Evolutionary conservation across 2,888 invertebrate genomes (phyloP).

Genomic region (Rotaria macrura): DNA sequence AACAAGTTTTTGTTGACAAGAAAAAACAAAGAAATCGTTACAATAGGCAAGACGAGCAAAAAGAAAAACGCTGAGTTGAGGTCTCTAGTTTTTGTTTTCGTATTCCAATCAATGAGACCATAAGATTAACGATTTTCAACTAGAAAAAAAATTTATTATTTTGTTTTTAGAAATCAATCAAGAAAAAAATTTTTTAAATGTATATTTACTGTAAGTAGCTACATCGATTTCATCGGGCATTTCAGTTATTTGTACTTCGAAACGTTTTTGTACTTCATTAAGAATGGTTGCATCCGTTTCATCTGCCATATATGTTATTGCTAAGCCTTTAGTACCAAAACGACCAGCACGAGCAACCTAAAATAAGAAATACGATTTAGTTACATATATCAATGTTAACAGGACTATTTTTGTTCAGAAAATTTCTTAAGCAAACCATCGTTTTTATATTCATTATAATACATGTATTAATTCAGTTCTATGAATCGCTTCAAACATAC

Average conservation of each 20-base stretch:
- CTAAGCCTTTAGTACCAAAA: conserved; percentile 93
- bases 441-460: too few species aligned
- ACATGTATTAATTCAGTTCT: too few species aligned
- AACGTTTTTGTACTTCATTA: conserved; percentile 95
- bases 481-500: too few species aligned
- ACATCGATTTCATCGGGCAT: conserved; percentile 96
- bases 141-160: background rate
- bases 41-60: background rate
- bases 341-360: conserved; percentile 88
- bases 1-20: background rate
- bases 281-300: conserved; percentile 91
- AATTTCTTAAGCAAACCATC: too few species aligned
- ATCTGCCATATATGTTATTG: conserved; percentile 95
- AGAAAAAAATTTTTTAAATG: too few species aligned
- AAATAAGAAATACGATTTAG: too few species aligned
- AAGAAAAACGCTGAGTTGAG: background rate
- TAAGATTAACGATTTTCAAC: conserved; percentile 1
- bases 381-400: too few species aligned
- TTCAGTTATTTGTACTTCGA: conserved; percentile 96
- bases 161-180: background rate
- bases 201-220: conserved; percentile 66
- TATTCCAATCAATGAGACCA: background rate
- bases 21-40: background rate
- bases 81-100: background rate
- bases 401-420: too few species aligned